Evolutionary conservation across 2,113 vertebrate species (phyloP).

Genomic region (Gasterosteus aculeatus): DNA sequence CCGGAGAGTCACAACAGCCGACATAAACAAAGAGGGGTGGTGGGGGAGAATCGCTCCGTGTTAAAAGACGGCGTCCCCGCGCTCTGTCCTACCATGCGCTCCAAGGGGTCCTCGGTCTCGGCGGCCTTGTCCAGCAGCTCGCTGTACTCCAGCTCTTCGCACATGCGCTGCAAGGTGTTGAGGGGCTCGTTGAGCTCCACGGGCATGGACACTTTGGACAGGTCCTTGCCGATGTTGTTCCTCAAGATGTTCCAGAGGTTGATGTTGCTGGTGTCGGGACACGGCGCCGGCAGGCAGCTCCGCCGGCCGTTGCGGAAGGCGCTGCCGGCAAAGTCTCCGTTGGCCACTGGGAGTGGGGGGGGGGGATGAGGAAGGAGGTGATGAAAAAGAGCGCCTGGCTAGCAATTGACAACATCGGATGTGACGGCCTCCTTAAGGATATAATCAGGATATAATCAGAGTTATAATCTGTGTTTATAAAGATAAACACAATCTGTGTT

Average conservation of each 20-base stretch:
- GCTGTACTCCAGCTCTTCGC: conserved; percentile 97
- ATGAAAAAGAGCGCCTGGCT: background rate
- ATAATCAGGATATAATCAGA: background rate
- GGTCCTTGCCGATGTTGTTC: conserved; percentile 98
- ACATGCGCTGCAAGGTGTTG: conserved; percentile 98
- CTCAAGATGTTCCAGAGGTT: conserved; percentile 99
- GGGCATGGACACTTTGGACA: conserved; percentile 99
- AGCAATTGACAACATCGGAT: background rate
- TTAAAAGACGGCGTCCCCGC: background rate
- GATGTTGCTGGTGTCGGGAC: conserved; percentile 96
- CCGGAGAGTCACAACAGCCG: conserved; percentile 46
- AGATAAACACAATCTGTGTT: too few relatives aligned
- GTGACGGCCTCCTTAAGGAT: background rate
- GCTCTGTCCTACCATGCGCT: conserved; percentile 88
- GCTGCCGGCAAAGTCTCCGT: conserved; percentile 92
- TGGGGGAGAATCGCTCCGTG: background rate
- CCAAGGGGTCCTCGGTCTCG: conserved; percentile 91
- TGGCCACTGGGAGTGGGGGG: conserved; percentile 83
- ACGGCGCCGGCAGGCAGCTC: conserved; percentile 91
- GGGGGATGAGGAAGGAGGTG: conserved; percentile 16
- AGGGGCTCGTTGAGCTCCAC: conserved; percentile 98
- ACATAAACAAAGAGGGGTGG: conserved; percentile 5
- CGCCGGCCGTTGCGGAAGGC: conserved; percentile 94
- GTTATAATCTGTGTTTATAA: background rate
- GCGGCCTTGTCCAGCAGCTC: conserved; percentile 97